These are phyloP conservation scores for Masnerella sp. DNA, from an alignment of 2,888 invertebrate species.

Conservation along the genomic window DNA sequence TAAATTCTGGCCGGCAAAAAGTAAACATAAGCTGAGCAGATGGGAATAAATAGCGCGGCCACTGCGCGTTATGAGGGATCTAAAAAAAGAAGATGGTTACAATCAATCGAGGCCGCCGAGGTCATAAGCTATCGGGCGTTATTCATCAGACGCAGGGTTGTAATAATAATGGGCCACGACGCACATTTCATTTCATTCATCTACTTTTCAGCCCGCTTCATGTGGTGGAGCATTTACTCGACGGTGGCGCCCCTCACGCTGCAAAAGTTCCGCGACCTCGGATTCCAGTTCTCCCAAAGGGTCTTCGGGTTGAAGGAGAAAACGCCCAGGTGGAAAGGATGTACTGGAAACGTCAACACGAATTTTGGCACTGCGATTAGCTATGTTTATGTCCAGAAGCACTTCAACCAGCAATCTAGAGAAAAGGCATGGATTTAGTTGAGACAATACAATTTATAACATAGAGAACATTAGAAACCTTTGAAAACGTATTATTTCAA, in stretches of 20 bases:
- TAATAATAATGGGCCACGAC: constrained; percentile 40
- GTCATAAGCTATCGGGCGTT: constrained; percentile 63
- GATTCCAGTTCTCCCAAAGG: constrained; percentile 83
- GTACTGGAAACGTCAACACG: constrained; percentile 82
- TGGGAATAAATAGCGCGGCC: neutral
- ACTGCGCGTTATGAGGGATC: constrained; percentile 33
- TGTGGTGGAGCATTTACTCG: constrained; percentile 86
- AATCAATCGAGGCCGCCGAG: constrained; percentile 63
- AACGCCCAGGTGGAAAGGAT: constrained; percentile 83
- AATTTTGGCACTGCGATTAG: constrained; percentile 84
- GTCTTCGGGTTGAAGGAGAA: constrained; percentile 83
- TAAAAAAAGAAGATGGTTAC: constrained; percentile 47
- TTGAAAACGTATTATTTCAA: too few relatives aligned
- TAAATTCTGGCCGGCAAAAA: neutral
- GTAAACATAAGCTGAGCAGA: neutral
- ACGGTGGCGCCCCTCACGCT: constrained; percentile 82
- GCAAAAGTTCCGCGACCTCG: constrained; percentile 80
- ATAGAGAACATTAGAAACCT: too few relatives aligned
- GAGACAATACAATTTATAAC: too few relatives aligned
- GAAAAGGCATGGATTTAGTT: too few relatives aligned
- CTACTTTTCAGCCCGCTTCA: constrained; percentile 81
- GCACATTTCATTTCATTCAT: constrained; percentile 29
- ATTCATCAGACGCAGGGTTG: constrained; percentile 43
- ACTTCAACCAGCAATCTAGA: constrained; percentile 81
- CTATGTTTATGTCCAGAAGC: constrained; percentile 81